Base-by-base conservation (phyloP, 2,888 invertebrate species). In the Lasioglossum malachurum region DNA sequence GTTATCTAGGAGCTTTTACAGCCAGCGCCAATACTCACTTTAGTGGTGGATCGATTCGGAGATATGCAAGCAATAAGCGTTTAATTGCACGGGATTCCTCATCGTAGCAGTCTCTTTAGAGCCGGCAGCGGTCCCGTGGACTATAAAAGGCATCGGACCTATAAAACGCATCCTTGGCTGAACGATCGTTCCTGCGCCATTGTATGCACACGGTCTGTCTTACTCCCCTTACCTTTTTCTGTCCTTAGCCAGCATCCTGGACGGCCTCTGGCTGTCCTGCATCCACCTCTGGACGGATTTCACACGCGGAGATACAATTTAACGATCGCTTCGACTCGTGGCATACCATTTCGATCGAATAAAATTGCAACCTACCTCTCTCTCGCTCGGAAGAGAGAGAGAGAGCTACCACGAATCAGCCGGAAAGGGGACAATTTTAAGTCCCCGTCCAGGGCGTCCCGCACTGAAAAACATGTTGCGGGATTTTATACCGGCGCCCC, bases 21-120 rank as follows among this genome's bases (percentile, higher is more conserved):
- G 91, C 95, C 93, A 91, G 91, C 91, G 93, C 94, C 94, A 92
- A 95, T 95, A 95, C 94, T 93, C 92, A 93, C 92, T 94, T 95
- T 95, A 94, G 93, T 93, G 94, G 94, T 87, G 94, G 94, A 95
- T 95, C 95, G 95, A 95, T 95, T 95, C 93, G 93, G 91, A 94
- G 95, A 95, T 95, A 95, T 94, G 94, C 94, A 93, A 93, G 95
- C 95, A 95, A 95, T 95, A 95, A 95, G 94, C 94, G 93, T 95
- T 95, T 95, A 95, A 95, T 95, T 95, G 95, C 94, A 94, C 95
- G 84, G 95, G 95, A 95, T 95, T 95, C 95, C 94, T 95, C 95
- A 94, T 95, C 94, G 90, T 90, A 84, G 91, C 91, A 89, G 92
- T 92, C 93, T 94, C 93, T 92, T 94, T 92, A 93, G 92, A 94